These are phyloP conservation scores for Silurus lanzhouensis DNA, from an alignment of 2,797 vertebrate species.

Conservation along the genomic window DNA sequence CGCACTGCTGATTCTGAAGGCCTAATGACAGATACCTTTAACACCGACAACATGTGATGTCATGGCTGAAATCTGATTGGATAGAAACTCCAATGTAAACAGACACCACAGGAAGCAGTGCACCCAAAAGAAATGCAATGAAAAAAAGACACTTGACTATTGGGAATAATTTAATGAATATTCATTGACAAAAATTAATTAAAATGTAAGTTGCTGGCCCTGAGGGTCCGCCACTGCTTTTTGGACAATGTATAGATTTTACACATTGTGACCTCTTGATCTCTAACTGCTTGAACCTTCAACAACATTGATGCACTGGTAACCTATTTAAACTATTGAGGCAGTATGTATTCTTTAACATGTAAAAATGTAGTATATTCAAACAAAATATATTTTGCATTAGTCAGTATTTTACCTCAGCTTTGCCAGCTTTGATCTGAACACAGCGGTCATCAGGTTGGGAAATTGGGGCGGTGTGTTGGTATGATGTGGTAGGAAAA, in stretches of 20 bases:
- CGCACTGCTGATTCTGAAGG: no score
- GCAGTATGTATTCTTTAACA: background rate
- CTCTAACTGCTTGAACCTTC: background rate
- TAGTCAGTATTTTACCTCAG: conserved; percentile 80
- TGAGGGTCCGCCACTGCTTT: background rate
- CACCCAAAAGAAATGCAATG: no score
- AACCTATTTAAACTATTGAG: background rate
- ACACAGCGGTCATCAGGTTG: conserved; percentile 84
- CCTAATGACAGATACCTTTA: no score
- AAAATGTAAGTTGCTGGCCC: no score
- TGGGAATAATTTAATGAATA: no score
- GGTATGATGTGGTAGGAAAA: conserved; percentile 29
- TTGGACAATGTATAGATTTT: background rate
- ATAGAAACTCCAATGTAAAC: no score
- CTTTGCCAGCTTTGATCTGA: conserved; percentile 93
- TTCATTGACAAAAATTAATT: no score
- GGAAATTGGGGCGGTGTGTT: conserved; percentile 48
- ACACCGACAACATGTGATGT: no score
- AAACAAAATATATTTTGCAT: background rate
- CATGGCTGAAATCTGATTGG: no score
- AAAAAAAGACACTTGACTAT: no score
- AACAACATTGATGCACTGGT: background rate
- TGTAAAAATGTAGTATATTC: background rate
- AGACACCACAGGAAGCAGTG: no score
- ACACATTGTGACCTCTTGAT: background rate